Conservation (phyloP, 2,797 vertebrate species). For the Helarctos malayanus region DNA sequence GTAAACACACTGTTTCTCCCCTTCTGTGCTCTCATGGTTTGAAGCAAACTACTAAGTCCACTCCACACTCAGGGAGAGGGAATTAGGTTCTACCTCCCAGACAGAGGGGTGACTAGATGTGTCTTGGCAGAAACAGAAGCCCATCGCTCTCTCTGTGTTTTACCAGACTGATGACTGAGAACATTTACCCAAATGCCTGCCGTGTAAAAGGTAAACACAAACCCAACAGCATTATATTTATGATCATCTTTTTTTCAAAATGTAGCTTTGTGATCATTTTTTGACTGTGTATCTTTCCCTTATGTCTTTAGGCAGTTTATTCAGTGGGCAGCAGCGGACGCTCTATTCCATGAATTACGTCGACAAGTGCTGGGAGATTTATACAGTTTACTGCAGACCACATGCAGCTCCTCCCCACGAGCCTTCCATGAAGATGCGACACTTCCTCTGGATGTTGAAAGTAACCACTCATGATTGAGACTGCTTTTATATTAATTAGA, state of each 20-base stretch:
- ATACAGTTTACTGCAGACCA: constrained; percentile 84
- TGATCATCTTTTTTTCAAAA: background rate
- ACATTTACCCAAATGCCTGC: constrained; percentile 92
- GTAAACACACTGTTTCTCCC: fast-evolving
- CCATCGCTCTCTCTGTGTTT: constrained; percentile 92
- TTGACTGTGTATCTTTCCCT: background rate
- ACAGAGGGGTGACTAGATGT: background rate
- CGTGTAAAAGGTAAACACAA: constrained; percentile 91
- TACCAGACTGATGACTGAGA: constrained; percentile 91
- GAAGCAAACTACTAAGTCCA: background rate
- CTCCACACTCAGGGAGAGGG: background rate
- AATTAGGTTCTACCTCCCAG: background rate
- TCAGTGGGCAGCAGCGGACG: constrained; percentile 85
- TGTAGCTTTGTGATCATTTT: background rate
- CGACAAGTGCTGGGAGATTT: constrained; percentile 93
- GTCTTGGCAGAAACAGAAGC: constrained; percentile 87
- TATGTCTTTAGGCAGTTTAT: constrained; percentile 87
- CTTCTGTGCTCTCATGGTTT: background rate
- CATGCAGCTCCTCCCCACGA: constrained; percentile 77
- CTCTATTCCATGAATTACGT: constrained; percentile 87
- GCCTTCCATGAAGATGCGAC: constrained; percentile 90
- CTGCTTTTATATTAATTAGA: background rate
- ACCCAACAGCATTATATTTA: background rate
- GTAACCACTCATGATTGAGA: constrained; percentile 84
- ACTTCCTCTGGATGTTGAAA: constrained; percentile 95